A percentile compares a stretch with the other conserved stretches of the same genome.
Evolutionary conservation across 2,113 vertebrate genomes (phyloP).

Genomic region (Ictalurus punctatus): DNA sequence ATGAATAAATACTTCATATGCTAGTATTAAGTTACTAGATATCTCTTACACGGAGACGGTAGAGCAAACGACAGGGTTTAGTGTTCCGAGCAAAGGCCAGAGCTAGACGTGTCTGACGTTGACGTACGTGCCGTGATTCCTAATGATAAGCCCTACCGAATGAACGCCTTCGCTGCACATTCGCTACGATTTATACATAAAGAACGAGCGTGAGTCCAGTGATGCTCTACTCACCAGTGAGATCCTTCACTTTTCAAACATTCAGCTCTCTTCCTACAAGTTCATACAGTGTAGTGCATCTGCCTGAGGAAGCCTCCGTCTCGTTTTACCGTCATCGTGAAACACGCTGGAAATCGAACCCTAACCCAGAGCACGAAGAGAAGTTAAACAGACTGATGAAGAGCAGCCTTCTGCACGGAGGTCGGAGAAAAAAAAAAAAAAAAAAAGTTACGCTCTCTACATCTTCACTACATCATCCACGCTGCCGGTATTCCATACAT

Average conservation of each 20-base stretch:
- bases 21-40: background rate
- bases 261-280: background rate
- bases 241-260: background rate
- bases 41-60: background rate
- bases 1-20: constrained; percentile 14
- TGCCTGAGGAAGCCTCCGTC: background rate
- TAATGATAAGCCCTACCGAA: background rate
- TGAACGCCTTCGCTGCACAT: background rate
- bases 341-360: background rate
- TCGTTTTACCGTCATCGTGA: background rate
- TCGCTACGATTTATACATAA: background rate
- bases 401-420: background rate
- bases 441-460: background rate
- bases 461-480: background rate
- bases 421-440: background rate
- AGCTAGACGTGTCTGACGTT: no score
- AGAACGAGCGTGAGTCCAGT: background rate
- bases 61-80: background rate
- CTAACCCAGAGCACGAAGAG: background rate
- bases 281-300: background rate
- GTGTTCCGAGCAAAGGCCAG: background rate
- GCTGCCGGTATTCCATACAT: background rate
- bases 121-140: background rate
- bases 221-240: constrained; percentile 4
- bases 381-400: background rate